phyloP scores from a whole-genome alignment of 2,888 invertebrate species.

The Catonia carolina region DNA sequence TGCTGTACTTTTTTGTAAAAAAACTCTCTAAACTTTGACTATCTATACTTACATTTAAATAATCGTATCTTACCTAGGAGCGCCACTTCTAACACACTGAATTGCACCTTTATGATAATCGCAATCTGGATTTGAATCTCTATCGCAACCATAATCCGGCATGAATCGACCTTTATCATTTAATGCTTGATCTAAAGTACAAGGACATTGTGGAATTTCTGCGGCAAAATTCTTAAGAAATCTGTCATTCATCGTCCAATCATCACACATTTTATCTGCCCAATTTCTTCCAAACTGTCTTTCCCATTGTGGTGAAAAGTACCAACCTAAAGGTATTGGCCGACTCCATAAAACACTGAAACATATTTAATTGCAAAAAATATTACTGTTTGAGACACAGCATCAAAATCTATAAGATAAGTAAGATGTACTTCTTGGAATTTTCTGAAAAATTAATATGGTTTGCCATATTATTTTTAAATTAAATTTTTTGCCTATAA shows the following conservation, averaged over 20 bases:
- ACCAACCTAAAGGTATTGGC: constrained; percentile 89
- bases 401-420: too few species aligned
- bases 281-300: constrained; percentile 69
- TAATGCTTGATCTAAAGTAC: constrained; percentile 82
- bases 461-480: neutral
- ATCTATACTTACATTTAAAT: too few species aligned
- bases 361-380: too few species aligned
- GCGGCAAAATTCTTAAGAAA: constrained; percentile 77
- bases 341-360: constrained; percentile 74
- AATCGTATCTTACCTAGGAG: constrained; percentile 86
- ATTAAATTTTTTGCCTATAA: too few species aligned
- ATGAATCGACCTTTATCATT: constrained; percentile 87
- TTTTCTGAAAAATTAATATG: neutral
- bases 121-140: constrained; percentile 82
- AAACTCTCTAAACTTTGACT: too few species aligned
- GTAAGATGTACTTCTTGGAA: too few species aligned
- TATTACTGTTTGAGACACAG: too few species aligned
- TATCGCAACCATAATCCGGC: constrained; percentile 86
- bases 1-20: too few species aligned
- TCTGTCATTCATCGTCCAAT: constrained; percentile 83
- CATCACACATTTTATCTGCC: constrained; percentile 77
- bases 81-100: constrained; percentile 88
- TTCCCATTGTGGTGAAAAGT: constrained; percentile 86
- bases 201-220: constrained; percentile 75
- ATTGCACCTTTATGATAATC: constrained; percentile 81